Evolutionary conservation across 1,140 invertebrate species (phyloP), one percentile per base, ranked within the genome.

Genomic region (Orius insidiosus): DNA sequence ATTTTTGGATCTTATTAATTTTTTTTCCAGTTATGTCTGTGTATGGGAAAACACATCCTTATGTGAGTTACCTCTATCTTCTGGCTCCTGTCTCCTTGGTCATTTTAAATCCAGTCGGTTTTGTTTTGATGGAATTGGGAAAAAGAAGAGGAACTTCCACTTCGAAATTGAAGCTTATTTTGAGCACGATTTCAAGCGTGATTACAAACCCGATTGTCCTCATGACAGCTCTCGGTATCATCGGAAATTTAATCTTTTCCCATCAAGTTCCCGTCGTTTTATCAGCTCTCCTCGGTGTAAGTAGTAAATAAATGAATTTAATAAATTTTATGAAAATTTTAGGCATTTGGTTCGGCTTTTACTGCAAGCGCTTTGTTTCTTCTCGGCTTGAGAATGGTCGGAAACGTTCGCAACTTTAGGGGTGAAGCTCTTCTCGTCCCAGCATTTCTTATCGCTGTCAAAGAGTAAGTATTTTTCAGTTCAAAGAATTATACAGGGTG

Each of bases 61-160:
- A 86, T 69, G 70, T 86, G 1, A 72, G 76, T 1, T 96, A 95
- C 63, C 64, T 98, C 5, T 97, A 96, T 61, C 64, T 98, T 6
- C 76, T 95, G 69, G 89, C 89, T 15, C 92, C 93, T 2, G 88
- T 96, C 62, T 93, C 87, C 40, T 62, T 98, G 30, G 79, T 86
- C 2, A 78, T 96, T 50, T 67, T 97, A 11, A 97, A 97, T 66
- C 90, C 92, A 1, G 73, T 96, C 53, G 87, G 85, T 24, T 88
- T 95, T 62, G 65, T 89, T 2, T 62, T 95, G 34, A 74, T 97
- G 71, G 93, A 97, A 67, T 76, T 94, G 30, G 72, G 79, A 11
- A 47, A 51, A 32, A 16, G 14, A 8, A 46, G 38, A n/a, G 13
- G 30, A 24, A 39, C n/a, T 24, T n/a, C 9, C 13, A 36, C 30